phyloP scores from a whole-genome alignment of 1,140 invertebrate species.

The Euborellia annulipes region DNA sequence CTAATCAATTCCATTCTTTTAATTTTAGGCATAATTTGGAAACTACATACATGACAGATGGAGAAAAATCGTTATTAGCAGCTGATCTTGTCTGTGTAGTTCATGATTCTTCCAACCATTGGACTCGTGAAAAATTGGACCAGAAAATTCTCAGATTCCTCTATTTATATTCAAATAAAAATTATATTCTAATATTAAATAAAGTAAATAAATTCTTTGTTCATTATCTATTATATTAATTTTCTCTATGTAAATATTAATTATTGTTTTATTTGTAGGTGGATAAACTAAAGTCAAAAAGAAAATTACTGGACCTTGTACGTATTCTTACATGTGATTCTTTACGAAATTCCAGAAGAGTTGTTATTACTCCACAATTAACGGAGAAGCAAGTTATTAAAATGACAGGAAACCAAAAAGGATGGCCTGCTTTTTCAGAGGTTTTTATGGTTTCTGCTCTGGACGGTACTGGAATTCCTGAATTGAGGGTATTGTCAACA shows the following conservation, averaged over 20 bases:
- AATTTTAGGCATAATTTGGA: slow-evolving; percentile 46
- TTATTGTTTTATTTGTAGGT: slow-evolving; percentile 35
- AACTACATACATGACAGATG: slow-evolving; percentile 44
- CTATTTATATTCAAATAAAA: slow-evolving; percentile 39
- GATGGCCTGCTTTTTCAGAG: slow-evolving; percentile 61
- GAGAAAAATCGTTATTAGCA: slow-evolving; percentile 42
- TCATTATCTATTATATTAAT: no score
- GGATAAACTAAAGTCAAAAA: slow-evolving; percentile 62
- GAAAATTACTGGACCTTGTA: slow-evolving; percentile 51
- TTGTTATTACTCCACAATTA: slow-evolving; percentile 1
- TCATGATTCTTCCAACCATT: slow-evolving; percentile 64
- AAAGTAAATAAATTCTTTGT: no score
- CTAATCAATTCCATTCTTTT: no score
- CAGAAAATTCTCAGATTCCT: slow-evolving; percentile 51
- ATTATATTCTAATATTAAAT: slow-evolving; percentile 70
- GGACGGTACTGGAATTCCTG: slow-evolving; percentile 54
- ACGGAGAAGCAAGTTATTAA: slow-evolving; percentile 10
- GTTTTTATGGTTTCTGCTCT: slow-evolving; percentile 83
- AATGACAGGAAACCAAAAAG: slow-evolving; percentile 23
- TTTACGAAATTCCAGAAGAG: background rate
- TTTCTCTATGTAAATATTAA: slow-evolving; percentile 8
- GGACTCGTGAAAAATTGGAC: slow-evolving; percentile 47
- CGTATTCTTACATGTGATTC: slow-evolving; percentile 45
- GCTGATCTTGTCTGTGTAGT: slow-evolving; percentile 74
- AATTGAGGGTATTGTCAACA: slow-evolving; percentile 61